Conservation (phyloP, 1,140 invertebrate species). For the Prorops nasuta region DNA sequence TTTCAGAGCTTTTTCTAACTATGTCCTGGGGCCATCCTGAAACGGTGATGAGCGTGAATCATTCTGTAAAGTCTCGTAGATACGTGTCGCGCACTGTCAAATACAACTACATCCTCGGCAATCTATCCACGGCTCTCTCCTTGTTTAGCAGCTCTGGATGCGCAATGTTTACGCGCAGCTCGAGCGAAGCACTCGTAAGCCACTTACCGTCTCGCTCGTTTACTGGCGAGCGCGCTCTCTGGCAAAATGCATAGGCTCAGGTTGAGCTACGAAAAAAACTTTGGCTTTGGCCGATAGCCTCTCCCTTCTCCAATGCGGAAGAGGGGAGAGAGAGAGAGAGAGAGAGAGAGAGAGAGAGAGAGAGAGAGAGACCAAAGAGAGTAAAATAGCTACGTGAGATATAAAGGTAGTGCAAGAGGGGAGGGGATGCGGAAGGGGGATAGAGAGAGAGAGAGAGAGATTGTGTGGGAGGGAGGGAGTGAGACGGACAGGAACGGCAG, state of each 20-base stretch:
- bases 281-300: background rate
- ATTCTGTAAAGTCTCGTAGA: no score
- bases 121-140: no score
- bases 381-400: no score
- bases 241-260: no score
- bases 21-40: no score
- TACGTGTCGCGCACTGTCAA: no score
- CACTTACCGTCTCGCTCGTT: constrained; percentile 8
- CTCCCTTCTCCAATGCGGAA: background rate
- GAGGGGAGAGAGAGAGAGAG: background rate
- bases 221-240: no score
- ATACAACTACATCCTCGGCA: no score
- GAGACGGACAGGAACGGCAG: background rate
- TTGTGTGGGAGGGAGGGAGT: background rate
- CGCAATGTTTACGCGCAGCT: no score
- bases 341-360: constrained; percentile 2
- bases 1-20: no score
- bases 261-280: constrained; percentile 1
- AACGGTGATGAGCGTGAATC: no score
- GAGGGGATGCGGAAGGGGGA: background rate
- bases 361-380: constrained; percentile 7
- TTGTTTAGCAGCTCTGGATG: no score
- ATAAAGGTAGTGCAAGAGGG: background rate
- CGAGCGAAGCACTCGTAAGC: constrained; percentile 10
- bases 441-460: constrained; percentile 6